These are phyloP conservation scores for Amblyopsis hoosieri DNA, from an alignment of 2,797 vertebrate genomes.

Conservation along the genomic window DNA sequence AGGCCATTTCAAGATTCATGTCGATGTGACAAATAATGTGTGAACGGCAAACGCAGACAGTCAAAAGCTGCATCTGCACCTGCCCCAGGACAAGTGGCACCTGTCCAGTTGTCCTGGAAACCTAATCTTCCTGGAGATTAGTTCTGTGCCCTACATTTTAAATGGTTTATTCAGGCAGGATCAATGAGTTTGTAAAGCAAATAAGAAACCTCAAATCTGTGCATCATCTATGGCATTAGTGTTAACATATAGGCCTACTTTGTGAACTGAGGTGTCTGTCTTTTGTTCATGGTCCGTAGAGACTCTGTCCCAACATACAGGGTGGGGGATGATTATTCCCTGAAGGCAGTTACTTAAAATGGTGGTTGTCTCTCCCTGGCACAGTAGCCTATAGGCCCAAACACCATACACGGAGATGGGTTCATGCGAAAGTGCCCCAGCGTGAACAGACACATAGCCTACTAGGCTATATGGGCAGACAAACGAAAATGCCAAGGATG, in stretches of 20 bases:
- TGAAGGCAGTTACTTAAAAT: constrained; percentile 74
- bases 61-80: constrained; percentile 61
- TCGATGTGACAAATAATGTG: not conserved
- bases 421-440: not conserved
- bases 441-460: not conserved
- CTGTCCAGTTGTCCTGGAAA: constrained; percentile 58
- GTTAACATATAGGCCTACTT: constrained; percentile 26
- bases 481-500: not conserved
- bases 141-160: constrained; percentile 42
- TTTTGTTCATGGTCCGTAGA: constrained; percentile 53
- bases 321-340: constrained; percentile 58
- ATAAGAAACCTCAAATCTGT: constrained; percentile 42
- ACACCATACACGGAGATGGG: constrained; percentile 32
- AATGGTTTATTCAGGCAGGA: constrained; percentile 60
- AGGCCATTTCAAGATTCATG: not conserved
- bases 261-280: constrained; percentile 32
- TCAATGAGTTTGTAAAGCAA: constrained; percentile 32
- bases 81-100: constrained; percentile 47
- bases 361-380: constrained; percentile 70
- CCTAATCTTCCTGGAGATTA: constrained; percentile 60
- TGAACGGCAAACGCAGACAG: constrained; percentile 24
- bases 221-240: constrained; percentile 42
- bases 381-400: constrained; percentile 44
- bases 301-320: constrained; percentile 61
- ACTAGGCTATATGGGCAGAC: not conserved